Base-by-base conservation (phyloP, 2,888 invertebrate species). In the Molorchus minor region DNA sequence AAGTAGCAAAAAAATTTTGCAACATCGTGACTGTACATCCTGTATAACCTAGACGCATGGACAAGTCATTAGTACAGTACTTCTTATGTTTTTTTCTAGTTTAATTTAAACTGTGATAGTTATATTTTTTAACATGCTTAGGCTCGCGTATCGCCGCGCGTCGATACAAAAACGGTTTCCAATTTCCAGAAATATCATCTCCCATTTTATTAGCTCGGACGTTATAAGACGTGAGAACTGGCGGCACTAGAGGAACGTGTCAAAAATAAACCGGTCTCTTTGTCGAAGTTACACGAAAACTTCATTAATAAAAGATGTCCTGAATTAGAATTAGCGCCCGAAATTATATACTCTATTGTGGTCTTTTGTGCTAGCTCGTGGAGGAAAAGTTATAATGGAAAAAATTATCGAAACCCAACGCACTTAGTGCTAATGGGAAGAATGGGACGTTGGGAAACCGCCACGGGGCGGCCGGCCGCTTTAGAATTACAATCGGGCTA, bases 251-350 rank as follows among this genome's bases (percentile, higher is more conserved):
- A 10, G 25, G 47, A 52, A 61, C 52, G 56, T 49, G 53, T 57
- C 41, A 45, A 33, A 45, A 60, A 52, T 56, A 51, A 60, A 60
- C 45, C 13, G 56, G 40, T 35, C 43, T 46, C 36, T 56, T 56
- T 53, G 53, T 53, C 20, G 36, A 41, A 57, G 51, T 51, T 30
- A 57, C 61, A 57, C 43, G 54, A 44, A 57, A 60, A 60, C 45
- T 53, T 60, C 56, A 60, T 60, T 60, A 60, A 56, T 56, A 56
- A 56, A 60, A 52, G 56, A 52, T 56, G 60, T 46, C 21, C 36
- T 40, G 54, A 53, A 58, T 60, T 43, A 45, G 45, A 56, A 52
- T 60, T 45, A 45, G 49, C 20, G 53, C 35, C 56, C 29, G 43
- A 52, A 60, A 56, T 49, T 49, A 49, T 49, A 38, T 21, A 38